Conservation (phyloP, 2,113 vertebrate genomes). For the Phalacrocorax carbo region DNA sequence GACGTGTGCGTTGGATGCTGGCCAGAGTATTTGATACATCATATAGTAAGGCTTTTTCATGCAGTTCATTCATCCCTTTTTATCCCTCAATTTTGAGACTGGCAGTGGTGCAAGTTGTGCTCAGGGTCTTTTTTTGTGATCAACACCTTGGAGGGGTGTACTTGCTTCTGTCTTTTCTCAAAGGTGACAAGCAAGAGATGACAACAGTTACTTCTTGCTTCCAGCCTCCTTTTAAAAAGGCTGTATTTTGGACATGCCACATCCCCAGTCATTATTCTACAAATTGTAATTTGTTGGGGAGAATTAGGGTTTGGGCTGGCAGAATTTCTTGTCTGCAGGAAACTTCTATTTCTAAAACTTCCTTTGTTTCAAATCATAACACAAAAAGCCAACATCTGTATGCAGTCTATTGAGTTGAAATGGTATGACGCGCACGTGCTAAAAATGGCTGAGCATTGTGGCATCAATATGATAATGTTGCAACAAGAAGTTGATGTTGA, state of each 20-base stretch:
- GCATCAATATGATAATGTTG: background rate
- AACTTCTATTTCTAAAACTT: background rate
- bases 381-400: background rate
- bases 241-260: background rate
- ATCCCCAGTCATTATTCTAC: background rate
- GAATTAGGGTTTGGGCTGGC: background rate
- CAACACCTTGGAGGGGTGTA: background rate
- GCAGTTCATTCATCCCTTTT: background rate
- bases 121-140: background rate
- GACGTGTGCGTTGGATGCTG: background rate
- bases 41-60: background rate
- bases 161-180: background rate
- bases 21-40: background rate
- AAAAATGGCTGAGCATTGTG: background rate
- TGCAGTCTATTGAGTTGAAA: background rate
- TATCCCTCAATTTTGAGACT: background rate
- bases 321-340: background rate
- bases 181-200: background rate
- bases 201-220: background rate
- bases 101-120: background rate
- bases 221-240: background rate
- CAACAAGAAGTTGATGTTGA: background rate
- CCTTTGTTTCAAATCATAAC: background rate
- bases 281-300: background rate
- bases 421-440: background rate